Evolutionary conservation across 2,888 invertebrate genomes (phyloP), one percentile per base, ranked within the genome.

Genomic region (Melanostoma mellinum): DNA sequence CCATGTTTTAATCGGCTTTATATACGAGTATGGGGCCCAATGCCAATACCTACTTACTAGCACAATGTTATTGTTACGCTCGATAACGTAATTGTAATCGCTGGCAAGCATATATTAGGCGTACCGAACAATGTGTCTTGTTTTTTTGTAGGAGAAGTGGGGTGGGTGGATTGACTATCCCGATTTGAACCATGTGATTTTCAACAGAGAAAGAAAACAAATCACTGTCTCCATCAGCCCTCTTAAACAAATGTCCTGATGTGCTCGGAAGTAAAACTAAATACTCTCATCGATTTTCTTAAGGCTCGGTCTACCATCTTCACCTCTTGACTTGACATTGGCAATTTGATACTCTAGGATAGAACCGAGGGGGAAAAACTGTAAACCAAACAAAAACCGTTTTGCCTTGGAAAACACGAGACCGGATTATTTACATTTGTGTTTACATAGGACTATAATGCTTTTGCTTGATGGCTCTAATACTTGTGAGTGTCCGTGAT

Each of bases 51-150:
- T 9, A 42, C 6, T 20, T 20, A 20, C 20, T 20, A 20, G 20
- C 20, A 20, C 20, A 20, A 20, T 20, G 20, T 20, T 69, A 82
- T 42, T 78, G 78, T 69, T 74, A 68, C 82, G 78, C 82, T 73
- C 82, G 63, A 76, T 77, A 77, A 73, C 72, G 68, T 72, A 67
- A 76, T 77, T 77, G 81, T 81, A 68, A 84, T 71, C 75, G 56
- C 53, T 40, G 30, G 36, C 55, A 72, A 60, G 50, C 61, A 82
- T 79, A 75, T 74, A 75, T 74, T 67, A 79, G 55, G 44, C 48
- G 67, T 60, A 48, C 74, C 52, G 71, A 65, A 74, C 74, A 84
- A 74, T 20, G 20, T 20, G 74, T 79, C 78, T 77, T 60, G 60
- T 81, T 65, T 56, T 46, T 71, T 72, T 52, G 35, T 76, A 53